Conservation (phyloP, 2,888 invertebrate species). For the Caenorhabditis sp. region DNA sequence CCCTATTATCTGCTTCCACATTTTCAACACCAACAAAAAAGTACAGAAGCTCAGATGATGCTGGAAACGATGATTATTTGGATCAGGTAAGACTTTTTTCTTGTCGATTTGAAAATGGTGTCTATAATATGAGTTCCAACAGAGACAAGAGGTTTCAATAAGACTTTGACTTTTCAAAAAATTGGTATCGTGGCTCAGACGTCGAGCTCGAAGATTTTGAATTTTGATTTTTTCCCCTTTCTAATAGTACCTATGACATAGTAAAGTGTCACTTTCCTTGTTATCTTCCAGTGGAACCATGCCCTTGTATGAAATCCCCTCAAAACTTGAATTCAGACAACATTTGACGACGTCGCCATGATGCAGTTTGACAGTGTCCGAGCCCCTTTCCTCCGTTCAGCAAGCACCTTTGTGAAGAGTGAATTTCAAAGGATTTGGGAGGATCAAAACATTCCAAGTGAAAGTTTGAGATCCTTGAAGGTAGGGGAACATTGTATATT, state of each 20-base stretch:
- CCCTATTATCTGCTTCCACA: constrained; percentile 41
- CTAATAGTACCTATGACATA: no score
- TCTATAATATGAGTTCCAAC: no score
- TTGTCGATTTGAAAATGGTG: no score
- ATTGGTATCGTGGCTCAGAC: no score
- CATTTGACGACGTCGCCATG: constrained; percentile 73
- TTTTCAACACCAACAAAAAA: constrained; percentile 15
- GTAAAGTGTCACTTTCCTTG: no score
- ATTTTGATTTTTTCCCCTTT: no score
- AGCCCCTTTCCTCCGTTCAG: constrained; percentile 78
- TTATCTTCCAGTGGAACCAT: no score
- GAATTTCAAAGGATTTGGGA: constrained; percentile 77
- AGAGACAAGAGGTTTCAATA: no score
- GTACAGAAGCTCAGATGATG: constrained; percentile 10
- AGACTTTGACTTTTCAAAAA: no score
- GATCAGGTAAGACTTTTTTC: constrained; percentile 58
- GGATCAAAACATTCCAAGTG: constrained; percentile 80
- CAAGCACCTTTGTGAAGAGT: constrained; percentile 70
- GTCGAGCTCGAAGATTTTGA: no score
- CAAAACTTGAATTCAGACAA: constrained; percentile 55
- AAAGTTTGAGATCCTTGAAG: constrained; percentile 76
- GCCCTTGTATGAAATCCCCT: no score
- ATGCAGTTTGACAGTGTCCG: constrained; percentile 72
- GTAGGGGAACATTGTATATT: constrained; percentile 45
- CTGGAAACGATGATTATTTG: constrained; percentile 54